phyloP scores from a whole-genome alignment of 2,797 vertebrate species.

The Hemitrygon akajei region DNA sequence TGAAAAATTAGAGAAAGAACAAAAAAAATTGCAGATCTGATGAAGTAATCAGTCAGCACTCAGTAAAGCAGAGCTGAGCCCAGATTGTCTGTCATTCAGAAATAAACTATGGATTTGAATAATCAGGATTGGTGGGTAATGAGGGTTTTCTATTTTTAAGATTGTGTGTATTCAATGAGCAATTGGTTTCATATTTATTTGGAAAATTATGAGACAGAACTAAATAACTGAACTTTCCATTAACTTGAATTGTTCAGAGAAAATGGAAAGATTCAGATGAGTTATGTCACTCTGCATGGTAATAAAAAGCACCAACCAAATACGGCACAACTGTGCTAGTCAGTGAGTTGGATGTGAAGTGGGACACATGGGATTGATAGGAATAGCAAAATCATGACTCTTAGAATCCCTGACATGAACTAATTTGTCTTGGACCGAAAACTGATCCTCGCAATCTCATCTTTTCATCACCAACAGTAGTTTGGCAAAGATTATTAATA shows the following conservation, averaged over 20 bases:
- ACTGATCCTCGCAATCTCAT: no score
- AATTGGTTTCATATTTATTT: not conserved
- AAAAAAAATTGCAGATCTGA: constrained; percentile 34
- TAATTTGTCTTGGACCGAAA: no score
- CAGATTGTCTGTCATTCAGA: constrained; percentile 32
- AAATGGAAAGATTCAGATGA: not conserved
- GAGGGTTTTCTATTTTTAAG: not conserved
- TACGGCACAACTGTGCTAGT: not conserved
- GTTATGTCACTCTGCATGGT: not conserved
- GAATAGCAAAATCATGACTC: not conserved
- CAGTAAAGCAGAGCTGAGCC: constrained; percentile 39
- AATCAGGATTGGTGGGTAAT: not conserved
- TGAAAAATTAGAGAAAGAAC: constrained; percentile 41
- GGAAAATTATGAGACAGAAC: not conserved
- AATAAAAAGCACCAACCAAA: not conserved
- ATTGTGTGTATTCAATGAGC: not conserved
- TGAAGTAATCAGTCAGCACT: constrained; percentile 38
- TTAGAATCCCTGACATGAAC: not conserved
- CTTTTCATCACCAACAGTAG: no score
- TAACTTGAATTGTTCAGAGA: not conserved
- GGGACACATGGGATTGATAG: not conserved
- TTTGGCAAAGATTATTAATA: no score
- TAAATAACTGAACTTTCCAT: not conserved
- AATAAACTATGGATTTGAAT: constrained; percentile 34
- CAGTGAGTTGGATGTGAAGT: not conserved